Conservation (phyloP, 2,888 invertebrate species). For the Drosophila borealis region DNA sequence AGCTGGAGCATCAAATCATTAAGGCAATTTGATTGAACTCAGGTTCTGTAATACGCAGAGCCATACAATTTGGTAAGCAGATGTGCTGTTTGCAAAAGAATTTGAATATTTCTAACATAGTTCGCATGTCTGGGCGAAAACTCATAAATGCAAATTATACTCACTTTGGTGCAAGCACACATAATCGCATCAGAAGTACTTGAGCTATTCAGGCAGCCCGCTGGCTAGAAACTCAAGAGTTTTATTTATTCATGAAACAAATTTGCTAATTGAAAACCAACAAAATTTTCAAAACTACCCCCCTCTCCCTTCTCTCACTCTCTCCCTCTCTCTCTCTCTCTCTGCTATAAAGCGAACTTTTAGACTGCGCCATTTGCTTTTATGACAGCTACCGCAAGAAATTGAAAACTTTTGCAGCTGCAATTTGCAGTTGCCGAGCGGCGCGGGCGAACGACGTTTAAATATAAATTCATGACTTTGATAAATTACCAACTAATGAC, state of each 20-base stretch:
- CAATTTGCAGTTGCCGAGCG: constrained; percentile 53
- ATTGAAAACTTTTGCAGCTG: constrained; percentile 63
- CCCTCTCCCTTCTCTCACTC: not conserved
- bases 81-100: not conserved
- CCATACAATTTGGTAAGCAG: not conserved
- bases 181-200: constrained; percentile 17
- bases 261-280: constrained; percentile 56
- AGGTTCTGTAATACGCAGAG: not conserved
- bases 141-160: constrained; percentile 10
- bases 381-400: constrained; percentile 56
- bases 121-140: not conserved
- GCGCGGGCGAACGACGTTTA: constrained; percentile 23
- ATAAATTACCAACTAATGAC: constrained; percentile 79
- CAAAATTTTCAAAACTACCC: constrained; percentile 21
- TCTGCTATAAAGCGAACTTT: constrained; percentile 9
- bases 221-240: constrained; percentile 6
- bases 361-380: constrained; percentile 44
- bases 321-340: not conserved
- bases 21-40: too few relatives aligned
- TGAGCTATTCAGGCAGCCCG: constrained; percentile 5
- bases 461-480: constrained; percentile 77
- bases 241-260: constrained; percentile 34
- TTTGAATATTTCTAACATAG: not conserved
- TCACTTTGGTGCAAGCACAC: constrained; percentile 4
- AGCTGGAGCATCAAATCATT: too few relatives aligned